phyloP scores from a whole-genome alignment of 2,888 invertebrate genomes.

The Drosophila tanythrix region DNA sequence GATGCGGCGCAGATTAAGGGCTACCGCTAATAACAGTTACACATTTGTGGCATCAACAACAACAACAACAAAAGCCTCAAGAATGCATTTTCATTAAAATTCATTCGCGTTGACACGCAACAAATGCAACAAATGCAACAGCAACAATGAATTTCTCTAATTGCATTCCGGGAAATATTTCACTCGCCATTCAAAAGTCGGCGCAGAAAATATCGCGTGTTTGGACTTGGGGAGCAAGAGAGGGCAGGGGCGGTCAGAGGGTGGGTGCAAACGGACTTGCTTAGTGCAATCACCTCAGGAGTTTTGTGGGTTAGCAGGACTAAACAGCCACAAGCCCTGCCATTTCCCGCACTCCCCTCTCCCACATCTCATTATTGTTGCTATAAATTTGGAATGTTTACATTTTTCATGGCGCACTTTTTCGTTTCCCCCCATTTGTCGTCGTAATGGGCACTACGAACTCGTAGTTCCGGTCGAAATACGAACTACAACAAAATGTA shows the following conservation, averaged over 20 bases:
- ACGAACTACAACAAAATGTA: slow-evolving; percentile 45
- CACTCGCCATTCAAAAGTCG: slow-evolving; percentile 16
- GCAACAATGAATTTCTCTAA: slow-evolving; percentile 11
- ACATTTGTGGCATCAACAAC: slow-evolving; percentile 16
- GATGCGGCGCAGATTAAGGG: not conserved
- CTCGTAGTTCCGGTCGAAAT: slow-evolving; percentile 72
- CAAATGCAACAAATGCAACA: slow-evolving; percentile 8
- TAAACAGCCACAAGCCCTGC: not conserved
- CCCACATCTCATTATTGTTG: not conserved
- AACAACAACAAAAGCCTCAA: slow-evolving; percentile 13
- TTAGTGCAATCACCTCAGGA: slow-evolving; percentile 69
- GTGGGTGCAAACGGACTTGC: not conserved
- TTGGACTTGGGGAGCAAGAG: not conserved
- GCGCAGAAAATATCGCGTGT: slow-evolving; percentile 58
- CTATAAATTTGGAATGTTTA: slow-evolving; percentile 74
- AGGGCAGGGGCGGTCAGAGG: not conserved
- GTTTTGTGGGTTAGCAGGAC: slow-evolving; percentile 66
- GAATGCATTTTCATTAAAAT: slow-evolving; percentile 31
- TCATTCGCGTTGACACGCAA: slow-evolving; percentile 45
- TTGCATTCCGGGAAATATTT: slow-evolving; percentile 40
- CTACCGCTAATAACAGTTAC: slow-evolving; percentile 7
- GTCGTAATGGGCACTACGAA: slow-evolving; percentile 77
- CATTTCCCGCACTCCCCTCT: fast-evolving
- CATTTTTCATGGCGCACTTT: slow-evolving; percentile 51
- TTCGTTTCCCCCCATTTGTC: slow-evolving; percentile 30